Percentiles rank a stretch among this genome's conserved stretches.
Evolutionary conservation across 2,113 vertebrate genomes (phyloP).

Genomic region (Brienomyrus brachyistius): DNA sequence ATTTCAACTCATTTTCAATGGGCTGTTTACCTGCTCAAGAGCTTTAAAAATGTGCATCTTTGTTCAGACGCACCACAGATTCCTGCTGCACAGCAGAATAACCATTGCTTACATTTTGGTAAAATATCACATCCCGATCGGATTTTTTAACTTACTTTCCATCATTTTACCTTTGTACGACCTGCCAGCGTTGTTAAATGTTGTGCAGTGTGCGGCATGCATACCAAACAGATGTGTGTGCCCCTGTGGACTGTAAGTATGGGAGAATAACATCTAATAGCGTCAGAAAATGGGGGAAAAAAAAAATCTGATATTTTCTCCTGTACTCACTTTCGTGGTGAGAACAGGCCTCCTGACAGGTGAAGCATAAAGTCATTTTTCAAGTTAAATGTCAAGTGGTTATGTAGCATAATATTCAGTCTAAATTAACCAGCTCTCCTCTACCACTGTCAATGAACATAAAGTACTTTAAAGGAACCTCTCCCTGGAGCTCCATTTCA

Average conservation of each 20-base stretch:
- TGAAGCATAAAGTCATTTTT: constrained; percentile 98
- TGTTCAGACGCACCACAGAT: constrained; percentile 32
- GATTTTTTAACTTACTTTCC: constrained; percentile 52
- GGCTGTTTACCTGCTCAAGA: background rate
- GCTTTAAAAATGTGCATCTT: background rate
- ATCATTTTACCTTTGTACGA: constrained; percentile 72
- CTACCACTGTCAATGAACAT: constrained; percentile 74
- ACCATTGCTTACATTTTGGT: constrained; percentile 68
- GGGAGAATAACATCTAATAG: constrained; percentile 76
- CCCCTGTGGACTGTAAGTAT: constrained; percentile 70
- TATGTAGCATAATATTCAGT: constrained; percentile 92
- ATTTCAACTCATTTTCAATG: background rate
- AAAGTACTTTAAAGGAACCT: background rate
- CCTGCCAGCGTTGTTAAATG: constrained; percentile 69
- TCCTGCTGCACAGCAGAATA: constrained; percentile 60
- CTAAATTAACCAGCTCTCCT: constrained; percentile 87
- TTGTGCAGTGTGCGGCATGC: constrained; percentile 58
- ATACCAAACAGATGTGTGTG: constrained; percentile 69
- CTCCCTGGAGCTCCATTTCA: constrained; percentile 16
- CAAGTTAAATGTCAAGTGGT: constrained; percentile 98
- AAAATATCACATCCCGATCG: constrained; percentile 70
- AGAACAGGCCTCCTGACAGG: constrained; percentile 85
- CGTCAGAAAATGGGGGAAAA: constrained; percentile 77
- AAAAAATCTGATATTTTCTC: constrained; percentile 63
- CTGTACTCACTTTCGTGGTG: constrained; percentile 79